Evolutionary conservation across 2,888 invertebrate genomes (phyloP), one percentile per base, ranked within the genome.

Genomic region (Patella pellucida): DNA sequence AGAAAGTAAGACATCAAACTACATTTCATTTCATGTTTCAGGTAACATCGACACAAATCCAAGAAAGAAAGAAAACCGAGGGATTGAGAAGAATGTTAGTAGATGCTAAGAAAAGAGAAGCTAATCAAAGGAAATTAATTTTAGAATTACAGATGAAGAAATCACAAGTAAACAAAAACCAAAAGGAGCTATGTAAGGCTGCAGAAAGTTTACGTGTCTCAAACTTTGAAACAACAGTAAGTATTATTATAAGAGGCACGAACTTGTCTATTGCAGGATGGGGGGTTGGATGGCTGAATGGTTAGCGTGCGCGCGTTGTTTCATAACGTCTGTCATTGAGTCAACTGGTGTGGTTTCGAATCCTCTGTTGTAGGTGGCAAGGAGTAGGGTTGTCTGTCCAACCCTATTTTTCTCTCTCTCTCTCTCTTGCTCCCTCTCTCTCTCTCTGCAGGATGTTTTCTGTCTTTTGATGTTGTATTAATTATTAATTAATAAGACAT

Each of bases 71-170:
- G 51, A 72, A 75, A 70, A 71, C 79, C 12, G 71, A 69, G 19
- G 69, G 68, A 31, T 52, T 79, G 72, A 74, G 78, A 68, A 77
- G 72, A 51, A 77, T 76, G 4, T 70, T 81, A 54, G 50, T 75
- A 5, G 79, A 78, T 62, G 78, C 78, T 14, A 75, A 76, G 68
- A 71, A 75, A 62, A 41, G 79, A 12, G 81, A 81, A 71, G 77
- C 73, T 11, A 56, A 74, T 14, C 83, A 86, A 67, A 80, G 84
- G 72, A 78, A 78, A 19, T 78, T 84, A 3, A 85, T 86, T 19
- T 69, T 78, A 31, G 76, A 83, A 62, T 74, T 86, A 23, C 82
- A 84, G 74, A 41, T 74, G n/a, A 82, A 86, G 77, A 83, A 84
- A 69, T 77, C 76, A 19, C 71, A 77, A 12, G 76, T 82, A 14